Evolutionary conservation across 2,888 invertebrate genomes (phyloP), one percentile per base, ranked within the genome.

Genomic region (Liposcelis brunnea): DNA sequence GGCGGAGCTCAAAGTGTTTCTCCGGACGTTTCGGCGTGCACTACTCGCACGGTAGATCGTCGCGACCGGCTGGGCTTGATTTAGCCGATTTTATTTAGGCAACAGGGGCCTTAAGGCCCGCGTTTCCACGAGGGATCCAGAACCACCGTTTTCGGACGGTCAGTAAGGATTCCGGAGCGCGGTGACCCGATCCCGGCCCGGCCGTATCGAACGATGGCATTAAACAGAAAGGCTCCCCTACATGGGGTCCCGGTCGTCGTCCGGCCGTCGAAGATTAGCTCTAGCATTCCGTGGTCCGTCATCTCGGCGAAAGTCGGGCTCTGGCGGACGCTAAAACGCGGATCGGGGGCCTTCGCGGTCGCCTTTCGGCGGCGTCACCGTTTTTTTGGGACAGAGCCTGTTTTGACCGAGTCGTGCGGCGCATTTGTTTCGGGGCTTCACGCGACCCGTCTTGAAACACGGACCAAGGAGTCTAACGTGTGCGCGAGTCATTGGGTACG

Each of bases 361-460:
- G 50, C n/a, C n/a, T n/a, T n/a, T 26, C 8, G 26, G 26, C 26
- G 4, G 26, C 26, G 26, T 26, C 26, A 26, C 8, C 26, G n/a
- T n/a, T n/a, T n/a, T n/a, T 4, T 26, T 26, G 4, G 4, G 26
- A n/a, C 26, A 4, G 26, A 26, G 26, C 8, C 26, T n/a, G 26
- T 26, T 26, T 26, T 26, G 26, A n/a, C 26, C 26, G 26, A 26
- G 26, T 26, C 26, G 26, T 6, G 56, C 56, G 63, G 60, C 63
- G 62, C 56, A 60, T 60, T 57, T 56, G 62, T 58, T 62, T 64
- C 58, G 61, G 63, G 60, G 60, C 61, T 62, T 66, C 63, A 64
- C 67, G 66, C 71, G 75, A 73, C 75, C 76, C 75, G 75, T 76
- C 76, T 77, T 76, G 77, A 76, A 77, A 77, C 74, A 77, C 74